Evolutionary conservation across 2,797 vertebrate genomes (phyloP).

Genomic region (Pipistrellus kuhlii): DNA sequence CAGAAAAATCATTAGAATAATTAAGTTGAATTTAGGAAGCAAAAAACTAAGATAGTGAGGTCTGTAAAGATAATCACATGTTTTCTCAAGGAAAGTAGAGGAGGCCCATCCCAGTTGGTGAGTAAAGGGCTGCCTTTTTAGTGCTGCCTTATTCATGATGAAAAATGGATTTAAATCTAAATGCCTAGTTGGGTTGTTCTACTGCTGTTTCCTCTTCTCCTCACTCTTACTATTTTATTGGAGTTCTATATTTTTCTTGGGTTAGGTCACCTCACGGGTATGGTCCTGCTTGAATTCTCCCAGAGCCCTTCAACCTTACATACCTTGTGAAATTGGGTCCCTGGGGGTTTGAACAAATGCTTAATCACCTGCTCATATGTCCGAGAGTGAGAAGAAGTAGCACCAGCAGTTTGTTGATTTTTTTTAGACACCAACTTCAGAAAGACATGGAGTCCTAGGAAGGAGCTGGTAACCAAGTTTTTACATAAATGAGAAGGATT

Average conservation of each 20-base stretch:
- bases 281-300: not conserved
- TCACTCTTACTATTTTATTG: not conserved
- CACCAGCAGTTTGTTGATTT: not conserved
- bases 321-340: not conserved
- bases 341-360: not conserved
- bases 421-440: not conserved
- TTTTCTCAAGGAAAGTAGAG: not conserved
- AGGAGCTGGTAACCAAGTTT: not conserved
- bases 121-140: not conserved
- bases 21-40: not conserved
- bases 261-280: not conserved
- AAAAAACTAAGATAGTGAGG: not conserved
- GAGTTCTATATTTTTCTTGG: not conserved
- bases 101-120: no score
- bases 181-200: not conserved
- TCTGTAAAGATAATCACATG: not conserved
- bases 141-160: not conserved
- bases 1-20: not conserved
- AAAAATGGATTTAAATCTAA: not conserved
- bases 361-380: not conserved
- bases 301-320: not conserved
- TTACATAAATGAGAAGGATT: not conserved
- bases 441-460: not conserved
- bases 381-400: not conserved
- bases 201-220: not conserved